Conservation (phyloP, 2,888 invertebrate genomes). For the Limnephilus auricula region DNA sequence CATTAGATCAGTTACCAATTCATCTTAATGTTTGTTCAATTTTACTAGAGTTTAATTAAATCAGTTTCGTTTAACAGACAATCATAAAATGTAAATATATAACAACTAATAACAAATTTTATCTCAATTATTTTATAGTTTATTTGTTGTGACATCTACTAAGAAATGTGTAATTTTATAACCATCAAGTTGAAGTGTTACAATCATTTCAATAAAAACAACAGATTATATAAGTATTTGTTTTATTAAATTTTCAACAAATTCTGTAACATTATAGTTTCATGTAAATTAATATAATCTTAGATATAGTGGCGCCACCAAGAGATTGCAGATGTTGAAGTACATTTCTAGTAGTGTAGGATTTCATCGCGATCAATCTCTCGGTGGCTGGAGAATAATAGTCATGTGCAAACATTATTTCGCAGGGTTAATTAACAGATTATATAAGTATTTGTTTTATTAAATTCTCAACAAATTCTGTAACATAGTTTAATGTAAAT, state of each 20-base stretch:
- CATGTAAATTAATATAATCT: neutral
- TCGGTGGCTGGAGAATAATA: neutral
- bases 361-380: neutral
- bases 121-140: neutral
- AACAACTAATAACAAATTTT: no score
- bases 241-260: neutral
- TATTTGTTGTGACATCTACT: neutral
- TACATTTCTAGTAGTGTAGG: neutral
- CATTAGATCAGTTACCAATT: no score
- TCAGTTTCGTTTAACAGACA: no score
- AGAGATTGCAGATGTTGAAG: neutral
- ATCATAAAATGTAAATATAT: no score
- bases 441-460: neutral
- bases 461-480: neutral
- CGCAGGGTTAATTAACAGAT: neutral
- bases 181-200: neutral
- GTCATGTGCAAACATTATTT: neutral
- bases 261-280: neutral
- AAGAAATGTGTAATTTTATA: neutral
- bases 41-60: no score
- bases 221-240: neutral
- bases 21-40: no score
- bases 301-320: neutral
- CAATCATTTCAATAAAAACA: neutral
- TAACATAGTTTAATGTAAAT: neutral